Evolutionary conservation across 1,140 invertebrate species (phyloP).

Genomic region (Penaeus japonicus): DNA sequence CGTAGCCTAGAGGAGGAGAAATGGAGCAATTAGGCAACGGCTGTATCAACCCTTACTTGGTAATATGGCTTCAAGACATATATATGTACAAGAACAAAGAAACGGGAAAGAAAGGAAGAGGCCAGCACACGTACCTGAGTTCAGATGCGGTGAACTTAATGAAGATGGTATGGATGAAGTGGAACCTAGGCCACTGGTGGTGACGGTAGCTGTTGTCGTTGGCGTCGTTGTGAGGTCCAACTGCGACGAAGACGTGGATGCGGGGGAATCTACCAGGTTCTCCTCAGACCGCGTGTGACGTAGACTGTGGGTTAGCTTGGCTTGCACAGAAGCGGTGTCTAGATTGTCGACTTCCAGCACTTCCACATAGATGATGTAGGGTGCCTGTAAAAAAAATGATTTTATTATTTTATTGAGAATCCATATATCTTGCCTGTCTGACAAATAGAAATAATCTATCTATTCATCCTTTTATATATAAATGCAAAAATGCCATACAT

Average conservation of each 20-base stretch:
- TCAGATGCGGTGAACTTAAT: conserved; percentile 57
- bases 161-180: conserved; percentile 59
- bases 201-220: conserved; percentile 45
- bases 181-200: conserved; percentile 56
- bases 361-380: conserved; percentile 97
- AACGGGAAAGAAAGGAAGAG: neutral
- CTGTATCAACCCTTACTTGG: neutral
- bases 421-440: neutral
- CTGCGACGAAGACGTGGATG: conserved; percentile 60
- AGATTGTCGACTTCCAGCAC: conserved; percentile 91
- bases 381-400: conserved; percentile 73
- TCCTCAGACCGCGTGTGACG: conserved; percentile 94
- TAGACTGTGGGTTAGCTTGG: conserved; percentile 77
- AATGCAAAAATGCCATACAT: too few species aligned
- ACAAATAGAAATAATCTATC: neutral
- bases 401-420: neutral
- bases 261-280: conserved; percentile 72
- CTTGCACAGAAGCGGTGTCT: conserved; percentile 78
- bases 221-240: conserved; percentile 49
- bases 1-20: conserved; percentile 51
- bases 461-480: neutral
- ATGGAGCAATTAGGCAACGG: conserved; percentile 25
- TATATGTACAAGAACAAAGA: neutral
- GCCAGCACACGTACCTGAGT: conserved; percentile 32
- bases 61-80: too few species aligned